phyloP scores from a whole-genome alignment of 2,113 vertebrate species.

The Pelobates fuscus region DNA sequence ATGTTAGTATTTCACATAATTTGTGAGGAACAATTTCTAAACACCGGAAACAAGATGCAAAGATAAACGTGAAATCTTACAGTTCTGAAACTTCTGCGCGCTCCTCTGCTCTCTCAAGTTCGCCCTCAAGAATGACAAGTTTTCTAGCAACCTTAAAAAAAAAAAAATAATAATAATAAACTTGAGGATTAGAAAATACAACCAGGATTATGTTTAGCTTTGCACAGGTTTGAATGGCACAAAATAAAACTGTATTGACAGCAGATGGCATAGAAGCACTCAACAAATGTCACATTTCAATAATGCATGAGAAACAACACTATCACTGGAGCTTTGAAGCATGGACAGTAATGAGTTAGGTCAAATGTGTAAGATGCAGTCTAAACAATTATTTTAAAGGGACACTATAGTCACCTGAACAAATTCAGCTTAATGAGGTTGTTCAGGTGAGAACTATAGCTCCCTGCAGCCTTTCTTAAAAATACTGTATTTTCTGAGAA shows the following conservation, averaged over 20 bases:
- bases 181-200: neutral
- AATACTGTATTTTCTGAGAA: too few relatives aligned
- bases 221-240: neutral
- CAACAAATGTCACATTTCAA: neutral
- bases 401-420: too few relatives aligned
- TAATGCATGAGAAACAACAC: neutral
- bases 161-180: neutral
- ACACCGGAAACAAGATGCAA: too few relatives aligned
- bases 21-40: too few relatives aligned
- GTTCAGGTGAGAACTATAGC: too few relatives aligned
- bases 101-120: constrained; percentile 93
- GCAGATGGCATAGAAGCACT: neutral
- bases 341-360: too few relatives aligned
- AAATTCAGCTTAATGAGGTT: too few relatives aligned
- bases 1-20: too few relatives aligned
- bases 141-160: constrained; percentile 89
- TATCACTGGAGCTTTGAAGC: neutral
- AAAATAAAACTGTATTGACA: neutral
- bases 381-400: too few relatives aligned
- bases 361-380: too few relatives aligned
- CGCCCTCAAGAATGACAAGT: constrained; percentile 90
- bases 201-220: neutral
- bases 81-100: constrained; percentile 92
- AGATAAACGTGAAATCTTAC: too few relatives aligned
- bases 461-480: too few relatives aligned